Evolutionary conservation across 2,113 vertebrate species (phyloP), one percentile per base, ranked within the genome.

Genomic region (Triplophysa dalaica): DNA sequence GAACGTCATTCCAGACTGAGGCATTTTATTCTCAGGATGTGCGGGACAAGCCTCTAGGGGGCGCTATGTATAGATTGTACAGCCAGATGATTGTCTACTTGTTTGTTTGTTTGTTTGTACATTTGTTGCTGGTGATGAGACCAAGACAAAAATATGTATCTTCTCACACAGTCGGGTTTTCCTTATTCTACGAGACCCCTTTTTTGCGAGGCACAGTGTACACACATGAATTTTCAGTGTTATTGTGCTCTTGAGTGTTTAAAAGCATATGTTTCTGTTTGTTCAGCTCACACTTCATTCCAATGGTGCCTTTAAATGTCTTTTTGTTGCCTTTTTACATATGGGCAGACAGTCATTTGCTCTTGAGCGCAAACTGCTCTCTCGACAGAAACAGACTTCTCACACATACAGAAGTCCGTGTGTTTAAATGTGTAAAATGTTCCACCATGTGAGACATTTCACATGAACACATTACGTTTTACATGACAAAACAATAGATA

Each of bases 1-100:
- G 87, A 90, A 87, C 84, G 82, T 83, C 82, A 70, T 90, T 84
- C 88, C 14, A 85, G 87, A 91, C 94, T 94, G 94, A 94, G 94
- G 94, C 94, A 94, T 89, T 93, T 92, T 95, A 96, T 96, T 97
- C 96, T 98, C 97, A 98, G 96, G 96, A 97, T 94, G 93, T 95
- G 94, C 94, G 92, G 94, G 94, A 93, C 93, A 87, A 80, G 94
- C 93, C 93, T 87, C 91, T 94, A 93, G 92, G 89, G 93, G 93
- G 92, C 94, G 91, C 92, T 93, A 93, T 94, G 94, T 95, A 94
- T 91, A 95, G 93, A 93, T 93, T 96, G 95, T 96, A 96, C 93
- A 98, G 95, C 94, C 92, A 93, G 92, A 90, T 88, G 94, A 93
- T 94, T 94, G 91, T 95, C 93, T 93, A 93, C 94, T 93, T 91